phyloP scores from a whole-genome alignment of 2,888 invertebrate genomes.

The Coelogynopora nodosa region DNA sequence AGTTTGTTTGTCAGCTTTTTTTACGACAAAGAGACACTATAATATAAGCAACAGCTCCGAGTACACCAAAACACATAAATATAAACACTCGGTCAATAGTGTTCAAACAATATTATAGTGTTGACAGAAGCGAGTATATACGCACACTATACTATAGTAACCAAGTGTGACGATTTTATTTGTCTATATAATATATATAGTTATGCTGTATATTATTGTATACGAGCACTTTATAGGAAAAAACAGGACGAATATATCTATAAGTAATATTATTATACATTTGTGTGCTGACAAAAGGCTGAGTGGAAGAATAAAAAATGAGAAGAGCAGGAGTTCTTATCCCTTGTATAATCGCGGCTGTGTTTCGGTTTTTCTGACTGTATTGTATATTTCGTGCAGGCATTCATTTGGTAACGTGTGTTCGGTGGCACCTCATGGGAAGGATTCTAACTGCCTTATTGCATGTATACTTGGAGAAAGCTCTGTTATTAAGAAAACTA shows the following conservation, averaged over 20 bases:
- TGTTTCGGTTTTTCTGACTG: not conserved
- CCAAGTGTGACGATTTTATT: too few relatives aligned
- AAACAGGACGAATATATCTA: too few relatives aligned
- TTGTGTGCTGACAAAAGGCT: too few relatives aligned
- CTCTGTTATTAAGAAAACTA: not conserved
- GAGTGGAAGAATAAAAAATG: not conserved
- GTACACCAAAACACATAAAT: not conserved
- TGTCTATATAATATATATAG: too few relatives aligned
- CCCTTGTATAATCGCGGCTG: not conserved
- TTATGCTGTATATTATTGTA: too few relatives aligned
- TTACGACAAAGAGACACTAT: not conserved
- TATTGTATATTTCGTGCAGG: too few relatives aligned
- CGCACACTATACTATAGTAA: too few relatives aligned
- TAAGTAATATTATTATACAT: too few relatives aligned
- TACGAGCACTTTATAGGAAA: too few relatives aligned
- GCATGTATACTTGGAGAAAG: not conserved
- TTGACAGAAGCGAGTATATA: not conserved
- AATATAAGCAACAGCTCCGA: not conserved
- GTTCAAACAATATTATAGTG: not conserved
- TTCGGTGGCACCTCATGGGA: not conserved
- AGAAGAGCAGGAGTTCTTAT: not conserved
- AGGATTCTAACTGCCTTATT: conserved; percentile 3
- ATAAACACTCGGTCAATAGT: not conserved
- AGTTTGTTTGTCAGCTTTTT: not conserved
- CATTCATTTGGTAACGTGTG: conserved; percentile 24